Evolutionary conservation across 2,113 vertebrate species (phyloP).

Genomic region (Nerophis ophidion): DNA sequence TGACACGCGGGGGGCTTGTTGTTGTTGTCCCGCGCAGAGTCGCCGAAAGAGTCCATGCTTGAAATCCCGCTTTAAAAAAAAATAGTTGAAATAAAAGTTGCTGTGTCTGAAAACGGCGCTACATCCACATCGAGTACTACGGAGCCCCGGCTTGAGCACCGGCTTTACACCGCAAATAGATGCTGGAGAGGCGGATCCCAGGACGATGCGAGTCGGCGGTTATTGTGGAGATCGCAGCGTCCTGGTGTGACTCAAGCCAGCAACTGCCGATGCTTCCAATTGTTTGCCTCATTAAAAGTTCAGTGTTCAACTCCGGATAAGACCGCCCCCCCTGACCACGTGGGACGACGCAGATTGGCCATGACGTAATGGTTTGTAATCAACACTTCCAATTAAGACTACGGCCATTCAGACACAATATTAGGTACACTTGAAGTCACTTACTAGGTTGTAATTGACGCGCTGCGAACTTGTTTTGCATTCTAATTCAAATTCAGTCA

Average conservation of each 20-base stretch:
- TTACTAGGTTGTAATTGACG: too few species aligned
- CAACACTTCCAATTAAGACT: background rate
- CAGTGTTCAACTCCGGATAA: conserved; percentile 22
- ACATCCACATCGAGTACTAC: background rate
- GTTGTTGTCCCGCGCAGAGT: conserved; percentile 44
- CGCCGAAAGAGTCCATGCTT: conserved; percentile 57
- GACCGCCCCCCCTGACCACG: conserved; percentile 68
- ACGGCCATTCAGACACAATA: background rate
- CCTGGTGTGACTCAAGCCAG: background rate
- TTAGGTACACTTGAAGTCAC: background rate
- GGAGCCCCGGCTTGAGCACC: conserved; percentile 22
- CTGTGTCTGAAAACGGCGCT: background rate
- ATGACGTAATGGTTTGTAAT: background rate
- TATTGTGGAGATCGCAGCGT: conserved; percentile 12
- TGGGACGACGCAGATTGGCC: conserved; percentile 44
- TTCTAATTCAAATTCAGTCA: background rate
- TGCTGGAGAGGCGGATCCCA: conserved; percentile 31
- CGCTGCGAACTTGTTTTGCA: background rate
- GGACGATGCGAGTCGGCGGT: conserved; percentile 20
- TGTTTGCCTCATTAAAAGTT: conserved; percentile 51
- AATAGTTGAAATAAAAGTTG: too few species aligned
- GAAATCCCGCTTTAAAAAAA: conserved; percentile 23
- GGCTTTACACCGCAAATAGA: conserved; percentile 23
- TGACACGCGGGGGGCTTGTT: conserved; percentile 53
- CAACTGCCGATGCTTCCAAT: conserved; percentile 26